A percentile compares a stretch with the other conserved stretches of the same genome.
Conservation (phyloP, 2,888 invertebrate species). For the Drosophila kambysellisi region DNA sequence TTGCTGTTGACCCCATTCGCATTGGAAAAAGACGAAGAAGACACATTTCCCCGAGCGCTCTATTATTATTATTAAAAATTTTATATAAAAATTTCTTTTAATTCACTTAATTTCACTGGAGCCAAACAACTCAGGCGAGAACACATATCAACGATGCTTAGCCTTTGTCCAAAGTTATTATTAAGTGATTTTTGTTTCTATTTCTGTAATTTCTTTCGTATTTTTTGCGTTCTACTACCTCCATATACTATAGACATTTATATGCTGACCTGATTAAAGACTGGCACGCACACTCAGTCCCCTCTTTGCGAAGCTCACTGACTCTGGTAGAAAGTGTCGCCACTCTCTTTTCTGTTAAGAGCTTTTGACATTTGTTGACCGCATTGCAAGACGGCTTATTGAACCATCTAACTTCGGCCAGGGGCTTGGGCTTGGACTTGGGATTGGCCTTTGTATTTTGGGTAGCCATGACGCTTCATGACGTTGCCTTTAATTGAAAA, state of each 20-base stretch:
- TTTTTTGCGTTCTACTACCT: constrained; percentile 26
- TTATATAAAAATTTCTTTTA: constrained; percentile 50
- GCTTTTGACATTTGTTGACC: constrained; percentile 44
- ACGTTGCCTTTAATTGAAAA: constrained; percentile 48
- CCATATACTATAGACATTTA: constrained; percentile 10
- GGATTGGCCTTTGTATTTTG: constrained; percentile 23
- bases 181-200: constrained; percentile 29
- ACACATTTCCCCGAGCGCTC: constrained; percentile 32
- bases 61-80: constrained; percentile 11
- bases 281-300: constrained; percentile 52
- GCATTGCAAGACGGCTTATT: constrained; percentile 39
- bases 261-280: constrained; percentile 59
- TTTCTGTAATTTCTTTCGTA: constrained; percentile 8
- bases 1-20: constrained; percentile 40
- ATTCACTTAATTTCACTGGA: constrained; percentile 57
- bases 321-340: constrained; percentile 63
- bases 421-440: not conserved
- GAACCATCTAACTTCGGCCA: constrained; percentile 22
- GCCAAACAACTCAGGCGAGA: constrained; percentile 35
- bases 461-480: constrained; percentile 18
- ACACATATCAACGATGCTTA: constrained; percentile 37
- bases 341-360: constrained; percentile 50
- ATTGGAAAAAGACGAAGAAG: constrained; percentile 15
- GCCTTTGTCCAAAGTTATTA: constrained; percentile 59
- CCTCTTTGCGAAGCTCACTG: constrained; percentile 35